phyloP scores from a whole-genome alignment of 2,113 vertebrate species.

The Onychostoma macrolepis region DNA sequence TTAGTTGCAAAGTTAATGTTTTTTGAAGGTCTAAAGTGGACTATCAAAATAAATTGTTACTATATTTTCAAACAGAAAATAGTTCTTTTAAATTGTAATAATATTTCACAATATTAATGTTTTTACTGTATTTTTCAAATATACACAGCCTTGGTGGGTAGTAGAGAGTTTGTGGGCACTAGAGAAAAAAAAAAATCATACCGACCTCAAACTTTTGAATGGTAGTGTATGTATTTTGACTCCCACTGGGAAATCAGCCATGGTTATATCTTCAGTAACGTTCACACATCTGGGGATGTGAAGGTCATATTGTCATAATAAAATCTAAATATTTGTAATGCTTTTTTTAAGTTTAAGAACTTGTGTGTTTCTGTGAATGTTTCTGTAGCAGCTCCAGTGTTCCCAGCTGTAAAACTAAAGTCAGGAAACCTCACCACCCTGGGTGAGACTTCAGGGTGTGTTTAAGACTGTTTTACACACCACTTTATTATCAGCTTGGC shows the following conservation, averaged over 20 bases:
- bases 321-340: slow-evolving; percentile 6
- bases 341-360: slow-evolving; percentile 14
- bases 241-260: neutral
- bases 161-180: too few species aligned
- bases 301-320: neutral
- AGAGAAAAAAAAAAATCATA: neutral
- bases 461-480: slow-evolving; percentile 15
- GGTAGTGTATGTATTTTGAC: neutral
- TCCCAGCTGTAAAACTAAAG: slow-evolving; percentile 38
- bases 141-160: too few species aligned
- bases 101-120: too few species aligned
- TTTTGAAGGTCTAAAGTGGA: too few species aligned
- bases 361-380: slow-evolving; percentile 15
- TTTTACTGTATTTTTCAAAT: neutral
- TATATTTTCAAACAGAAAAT: too few species aligned
- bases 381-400: neutral
- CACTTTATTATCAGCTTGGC: slow-evolving; percentile 26
- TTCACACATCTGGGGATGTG: neutral
- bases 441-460: neutral
- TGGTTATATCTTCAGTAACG: neutral
- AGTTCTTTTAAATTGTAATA: too few species aligned
- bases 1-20: too few species aligned
- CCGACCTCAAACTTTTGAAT: neutral
- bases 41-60: too few species aligned
- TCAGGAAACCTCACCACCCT: slow-evolving; percentile 34